phyloP scores from a whole-genome alignment of 2,797 vertebrate species.

The Oceanodroma leucorhoa region DNA sequence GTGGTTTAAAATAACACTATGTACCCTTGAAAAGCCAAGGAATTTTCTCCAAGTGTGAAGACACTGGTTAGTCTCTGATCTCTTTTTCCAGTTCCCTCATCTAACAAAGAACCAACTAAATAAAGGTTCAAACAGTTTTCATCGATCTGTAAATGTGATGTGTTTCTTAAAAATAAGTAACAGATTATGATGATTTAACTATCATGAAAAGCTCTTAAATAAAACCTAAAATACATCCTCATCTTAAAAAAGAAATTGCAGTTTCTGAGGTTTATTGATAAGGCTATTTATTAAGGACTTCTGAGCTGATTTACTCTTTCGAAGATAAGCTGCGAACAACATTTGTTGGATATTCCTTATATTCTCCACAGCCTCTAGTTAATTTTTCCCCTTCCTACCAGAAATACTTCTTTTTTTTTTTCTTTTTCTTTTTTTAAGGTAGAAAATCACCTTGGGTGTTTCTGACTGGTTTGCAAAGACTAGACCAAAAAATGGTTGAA shows the following conservation, averaged over 20 bases:
- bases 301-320: constrained; percentile 74
- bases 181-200: not conserved
- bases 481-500: constrained; percentile 10
- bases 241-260: constrained; percentile 60
- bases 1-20: not conserved
- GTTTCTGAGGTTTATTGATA: constrained; percentile 65
- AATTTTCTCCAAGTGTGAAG: not conserved
- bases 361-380: constrained; percentile 54
- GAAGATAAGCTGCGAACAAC: constrained; percentile 78
- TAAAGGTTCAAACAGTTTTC: constrained; percentile 3
- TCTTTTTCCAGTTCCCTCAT: constrained; percentile 2
- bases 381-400: constrained; percentile 12
- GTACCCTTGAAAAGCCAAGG: not conserved
- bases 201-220: constrained; percentile 62
- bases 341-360: constrained; percentile 53
- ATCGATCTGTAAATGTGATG: constrained; percentile 46
- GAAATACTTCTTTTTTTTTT: constrained; percentile 44
- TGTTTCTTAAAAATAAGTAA: constrained; percentile 53
- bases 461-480: constrained; percentile 14
- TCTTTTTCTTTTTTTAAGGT: constrained; percentile 49
- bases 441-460: constrained; percentile 57
- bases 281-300: constrained; percentile 69
- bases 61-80: not conserved
- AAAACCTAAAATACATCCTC: constrained; percentile 59
- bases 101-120: not conserved